A percentile compares a stretch with the other conserved stretches of the same genome.
Evolutionary conservation across 2,797 vertebrate species (phyloP).

Genomic region (Nyctalus aviator): DNA sequence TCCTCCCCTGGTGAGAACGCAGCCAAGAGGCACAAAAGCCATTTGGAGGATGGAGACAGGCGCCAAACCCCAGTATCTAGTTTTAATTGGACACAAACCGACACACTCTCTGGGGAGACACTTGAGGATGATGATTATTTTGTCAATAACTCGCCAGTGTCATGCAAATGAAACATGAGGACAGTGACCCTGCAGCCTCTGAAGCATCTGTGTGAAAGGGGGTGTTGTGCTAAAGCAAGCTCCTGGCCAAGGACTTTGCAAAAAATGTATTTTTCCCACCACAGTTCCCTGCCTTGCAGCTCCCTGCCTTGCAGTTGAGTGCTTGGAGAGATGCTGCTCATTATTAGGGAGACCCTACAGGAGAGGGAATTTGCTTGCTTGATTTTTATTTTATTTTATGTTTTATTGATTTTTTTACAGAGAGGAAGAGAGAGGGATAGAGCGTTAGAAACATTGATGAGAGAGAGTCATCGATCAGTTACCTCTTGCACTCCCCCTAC

Average conservation of each 20-base stretch:
- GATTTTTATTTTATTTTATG: no score
- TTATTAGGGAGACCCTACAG: neutral
- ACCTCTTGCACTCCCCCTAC: no score
- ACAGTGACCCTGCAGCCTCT: neutral
- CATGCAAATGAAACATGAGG: constrained; percentile 47
- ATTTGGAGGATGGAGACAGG: neutral
- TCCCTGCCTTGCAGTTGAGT: neutral
- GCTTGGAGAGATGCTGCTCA: neutral
- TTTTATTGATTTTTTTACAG: no score
- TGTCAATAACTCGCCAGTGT: constrained; percentile 8
- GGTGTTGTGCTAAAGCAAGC: neutral
- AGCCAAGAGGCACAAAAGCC: constrained; percentile 58
- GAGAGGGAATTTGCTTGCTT: neutral
- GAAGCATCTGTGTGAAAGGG: neutral
- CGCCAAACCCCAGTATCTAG: constrained; percentile 55
- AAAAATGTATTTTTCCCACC: constrained; percentile 16
- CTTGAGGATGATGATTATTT: constrained; percentile 16
- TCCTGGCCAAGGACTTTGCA: neutral
- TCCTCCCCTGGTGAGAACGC: neutral
- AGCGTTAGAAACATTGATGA: no score
- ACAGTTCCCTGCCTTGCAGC: neutral
- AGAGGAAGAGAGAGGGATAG: no score
- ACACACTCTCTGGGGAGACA: constrained; percentile 45
- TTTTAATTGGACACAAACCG: constrained; percentile 63
- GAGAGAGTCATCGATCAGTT: no score